Base-by-base conservation (phyloP, 2,113 vertebrate genomes). In the Melierax canorus region DNA sequence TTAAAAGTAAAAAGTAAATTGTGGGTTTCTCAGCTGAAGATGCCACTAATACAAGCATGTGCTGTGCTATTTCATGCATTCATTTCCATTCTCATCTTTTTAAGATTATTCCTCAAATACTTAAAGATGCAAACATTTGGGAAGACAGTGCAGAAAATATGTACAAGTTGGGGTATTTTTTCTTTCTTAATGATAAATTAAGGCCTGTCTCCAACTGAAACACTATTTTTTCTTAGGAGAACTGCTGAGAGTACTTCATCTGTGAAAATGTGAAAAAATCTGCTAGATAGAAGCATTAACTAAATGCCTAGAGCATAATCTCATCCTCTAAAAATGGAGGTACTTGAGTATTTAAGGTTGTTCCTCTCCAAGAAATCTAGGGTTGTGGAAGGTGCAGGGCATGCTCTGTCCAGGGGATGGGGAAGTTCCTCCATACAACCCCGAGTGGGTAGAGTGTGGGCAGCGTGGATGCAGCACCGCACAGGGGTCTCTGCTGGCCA, bases 211-310 rank as follows among this genome's bases (percentile, higher is more conserved):
- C 18, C 34, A 85, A 10, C 56, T 46, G 75, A 75, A 94, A 82
- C 27, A 69, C 26, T 36, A 2, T n/a, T 85, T 94, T 95, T 95
- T 74, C 53, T 85, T 78, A 50, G 34, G 41, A 72, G 27, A 80
- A 88, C 36, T 95, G 67, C 32, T 58, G 12, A 84, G 32, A 71
- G 32, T 72, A 63, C 30, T 59, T 77, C 15, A 45, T 77, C 34
- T 62, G 63, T 95, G 66, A 86, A 90, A 81, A 89, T 50, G 29
- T 51, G 43, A 84, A 87, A 88, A 94, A 72, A 68, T 36, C 60
- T 93, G 8, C n/a, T 80, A 71, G 32, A 50, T 46, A 29, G 24
- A 89, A 92, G 23, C 34, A 72, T 86, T 84, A 69, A 38, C 15
- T 80, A 78, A 77, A 84, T 63, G 26, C 30, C 60, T 91, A 55